Evolutionary conservation across 2,113 vertebrate genomes (phyloP).

Genomic region (Otis tarda): DNA sequence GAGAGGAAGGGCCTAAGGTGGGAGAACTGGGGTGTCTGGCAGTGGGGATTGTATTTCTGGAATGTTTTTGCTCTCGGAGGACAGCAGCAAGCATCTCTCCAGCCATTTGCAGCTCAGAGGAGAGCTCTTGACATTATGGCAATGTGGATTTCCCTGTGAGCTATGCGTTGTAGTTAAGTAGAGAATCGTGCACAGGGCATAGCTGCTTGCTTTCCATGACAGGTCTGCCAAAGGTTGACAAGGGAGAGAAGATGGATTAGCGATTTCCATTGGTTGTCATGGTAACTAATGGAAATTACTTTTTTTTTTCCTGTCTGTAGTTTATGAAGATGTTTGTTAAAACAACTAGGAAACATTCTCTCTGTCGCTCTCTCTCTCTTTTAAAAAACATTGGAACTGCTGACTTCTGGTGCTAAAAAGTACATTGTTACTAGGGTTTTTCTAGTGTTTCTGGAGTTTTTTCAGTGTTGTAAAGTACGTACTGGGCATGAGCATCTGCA

Average conservation of each 20-base stretch:
- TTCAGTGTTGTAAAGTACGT: not conserved
- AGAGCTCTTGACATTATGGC: not conserved
- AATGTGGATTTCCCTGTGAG: not conserved
- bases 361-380: not conserved
- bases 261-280: conserved; percentile 11
- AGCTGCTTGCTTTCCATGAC: not conserved
- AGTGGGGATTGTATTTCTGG: not conserved
- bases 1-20: not conserved
- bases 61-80: fast-evolving
- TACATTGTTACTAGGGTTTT: not conserved
- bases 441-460: not conserved
- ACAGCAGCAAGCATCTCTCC: not conserved
- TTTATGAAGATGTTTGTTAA: conserved; percentile 11
- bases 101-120: not conserved
- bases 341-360: not conserved
- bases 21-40: not conserved
- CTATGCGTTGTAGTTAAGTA: not conserved
- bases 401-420: not conserved
- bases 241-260: conserved; percentile 10
- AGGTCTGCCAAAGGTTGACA: conserved; percentile 24
- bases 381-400: not conserved
- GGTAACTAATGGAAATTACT: conserved; percentile 51
- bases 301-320: not conserved
- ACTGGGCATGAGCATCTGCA: not conserved
- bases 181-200: not conserved